These are phyloP conservation scores for Diogma glabrata DNA, from an alignment of 2,888 invertebrate species.

Conservation along the genomic window DNA sequence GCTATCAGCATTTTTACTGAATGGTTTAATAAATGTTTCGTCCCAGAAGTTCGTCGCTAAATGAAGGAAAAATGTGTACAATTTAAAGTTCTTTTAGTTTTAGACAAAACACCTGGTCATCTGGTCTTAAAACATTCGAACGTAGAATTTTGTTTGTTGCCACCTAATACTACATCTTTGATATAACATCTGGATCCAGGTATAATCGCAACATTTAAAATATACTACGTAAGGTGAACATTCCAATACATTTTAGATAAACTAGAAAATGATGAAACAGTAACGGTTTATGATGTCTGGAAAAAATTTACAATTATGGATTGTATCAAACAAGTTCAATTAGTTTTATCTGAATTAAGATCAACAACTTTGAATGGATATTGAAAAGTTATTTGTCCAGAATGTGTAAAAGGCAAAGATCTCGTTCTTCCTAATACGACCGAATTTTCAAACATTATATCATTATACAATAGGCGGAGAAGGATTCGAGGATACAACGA, in stretches of 20 bases:
- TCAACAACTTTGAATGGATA: neutral
- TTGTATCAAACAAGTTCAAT: neutral
- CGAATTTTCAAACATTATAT: constrained; percentile 1
- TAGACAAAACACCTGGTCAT: neutral
- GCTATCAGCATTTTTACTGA: neutral
- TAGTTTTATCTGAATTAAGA: neutral
- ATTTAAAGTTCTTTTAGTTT: constrained; percentile 1
- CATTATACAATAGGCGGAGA: constrained; percentile 8
- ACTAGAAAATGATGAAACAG: neutral
- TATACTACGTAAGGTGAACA: neutral
- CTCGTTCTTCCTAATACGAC: constrained; percentile 4
- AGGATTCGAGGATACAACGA: constrained; percentile 11
- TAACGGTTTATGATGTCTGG: constrained; percentile 1
- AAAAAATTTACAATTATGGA: neutral
- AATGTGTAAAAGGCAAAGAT: constrained; percentile 5
- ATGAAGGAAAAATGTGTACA: neutral
- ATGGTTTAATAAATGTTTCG: neutral
- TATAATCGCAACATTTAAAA: no score
- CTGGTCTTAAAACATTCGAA: no score
- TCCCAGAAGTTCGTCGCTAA: neutral
- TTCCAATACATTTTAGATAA: neutral
- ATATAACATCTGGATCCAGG: no score
- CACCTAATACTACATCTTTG: neutral
- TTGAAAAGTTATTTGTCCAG: neutral
- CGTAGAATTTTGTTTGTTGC: no score